Evolutionary conservation across 2,888 invertebrate genomes (phyloP), one percentile per base, ranked within the genome.

Genomic region (Gerris lacustris): DNA sequence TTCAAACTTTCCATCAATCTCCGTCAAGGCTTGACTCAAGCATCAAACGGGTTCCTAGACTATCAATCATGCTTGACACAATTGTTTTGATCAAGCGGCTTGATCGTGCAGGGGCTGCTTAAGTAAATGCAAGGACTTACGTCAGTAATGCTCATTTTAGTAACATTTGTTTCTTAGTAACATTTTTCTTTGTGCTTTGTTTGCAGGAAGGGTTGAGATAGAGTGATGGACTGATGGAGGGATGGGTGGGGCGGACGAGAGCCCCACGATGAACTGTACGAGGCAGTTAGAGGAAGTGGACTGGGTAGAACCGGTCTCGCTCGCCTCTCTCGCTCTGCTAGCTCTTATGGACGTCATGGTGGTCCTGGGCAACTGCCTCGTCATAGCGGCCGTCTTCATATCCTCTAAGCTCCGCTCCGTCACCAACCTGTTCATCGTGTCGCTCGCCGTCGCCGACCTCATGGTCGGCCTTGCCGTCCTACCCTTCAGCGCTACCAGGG

Each of bases 371-470:
- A 96, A 96, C 84, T 89, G 92, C 79, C 86, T 96, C 76, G 96
- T 96, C 77, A 94, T 96, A 78, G 88, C 91, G 69, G 94, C 96
- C 71, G 96, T 96, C 72, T 90, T 92, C 80, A 90, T 92, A 81
- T 91, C 91, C 11, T 90, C 90, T 73, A 96, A 96, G 81, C 85
- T 98, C 76, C 87, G 96, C 76, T 94, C 94, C 76, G 96, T 96
- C 77, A 97, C 96, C 74, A 97, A 98, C 81, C 87, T 94, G 79
- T 96, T 98, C 84, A 96, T 98, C 80, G 94, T 96, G 74, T 96
- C 96, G 67, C 85, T 98, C 78, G 97, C 97, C 0, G 92, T 95
- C 31, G 96, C 97, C 67, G 98, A 98, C 82, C 85, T 98, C 73
- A 84, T 96, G 79, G 94, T 98, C n/a, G 97, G 97, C 2, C 83